Evolutionary conservation across 1,140 invertebrate species (phyloP), one percentile per base, ranked within the genome.

Genomic region (Thaumatotibia leucotreta): DNA sequence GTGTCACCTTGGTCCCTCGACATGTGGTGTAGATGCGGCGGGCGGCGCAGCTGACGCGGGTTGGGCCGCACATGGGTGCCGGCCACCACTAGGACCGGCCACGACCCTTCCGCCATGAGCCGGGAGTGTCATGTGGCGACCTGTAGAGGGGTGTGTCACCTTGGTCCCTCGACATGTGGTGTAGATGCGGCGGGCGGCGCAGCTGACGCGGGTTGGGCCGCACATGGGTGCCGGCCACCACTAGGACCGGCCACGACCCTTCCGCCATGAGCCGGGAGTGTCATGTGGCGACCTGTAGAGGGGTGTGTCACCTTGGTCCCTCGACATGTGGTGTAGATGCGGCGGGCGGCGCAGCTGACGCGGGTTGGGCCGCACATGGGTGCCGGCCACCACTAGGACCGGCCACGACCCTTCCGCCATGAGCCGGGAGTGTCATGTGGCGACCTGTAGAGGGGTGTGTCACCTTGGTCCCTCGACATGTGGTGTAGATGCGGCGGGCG

Each of bases 311-410:
- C 33, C 33, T n/a, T 35, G 33, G 33, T 35, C 11, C 58, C 58
- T 33, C 39, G 54, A 6, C 27, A 29, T n/a, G 33, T 32, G 33
- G 33, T 35, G 33, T n/a, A 35, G 33, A 0, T n/a, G 33, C 45
- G 24, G 72, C 27, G 27, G 69, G 65, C 50, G 74, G 65, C 27
- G 67, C 69, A 61, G 65, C 29, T 20, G 54, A n/a, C 65, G 65
- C 11, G 65, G 65, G 54, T 66, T 66, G 54, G 65, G 65, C 0
- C 65, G 31, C 65, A 33, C 65, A 22, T 67, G 70, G 65, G 75
- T 67, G 50, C 80, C 83, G 14, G 76, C 72, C 39, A 70, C 73
- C 22, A 68, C 27, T 54, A 74, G 31, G 65, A 79, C 73, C 63
- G 49, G 73, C 72, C 20, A 5, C 33, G 33, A 10, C 4, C 10